A percentile compares a stretch with the other conserved stretches of the same genome.
These are phyloP conservation scores for Alethe diademata DNA, from an alignment of 2,113 vertebrate species.

Conservation along the genomic window DNA sequence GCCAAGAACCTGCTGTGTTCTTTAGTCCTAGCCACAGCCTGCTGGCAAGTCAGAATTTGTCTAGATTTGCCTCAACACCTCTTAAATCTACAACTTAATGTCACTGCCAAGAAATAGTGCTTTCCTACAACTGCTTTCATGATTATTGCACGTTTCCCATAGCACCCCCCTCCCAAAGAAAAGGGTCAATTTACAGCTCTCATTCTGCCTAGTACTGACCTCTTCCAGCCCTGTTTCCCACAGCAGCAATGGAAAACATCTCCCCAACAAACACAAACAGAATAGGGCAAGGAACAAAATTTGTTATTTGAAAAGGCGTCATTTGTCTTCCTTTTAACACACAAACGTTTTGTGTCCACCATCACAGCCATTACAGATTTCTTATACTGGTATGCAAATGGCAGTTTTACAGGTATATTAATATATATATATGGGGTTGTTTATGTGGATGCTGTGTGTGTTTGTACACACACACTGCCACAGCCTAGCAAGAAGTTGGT, in stretches of 20 bases:
- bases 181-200: not conserved
- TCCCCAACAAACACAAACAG: not conserved
- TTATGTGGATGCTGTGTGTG: not conserved
- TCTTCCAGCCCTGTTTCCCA: not conserved
- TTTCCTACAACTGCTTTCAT: not conserved
- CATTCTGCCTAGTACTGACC: not conserved
- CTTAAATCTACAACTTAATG: not conserved
- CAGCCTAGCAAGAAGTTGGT: not conserved
- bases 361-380: not conserved
- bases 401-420: not conserved
- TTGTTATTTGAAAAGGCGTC: not conserved
- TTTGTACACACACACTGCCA: not conserved
- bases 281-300: not conserved
- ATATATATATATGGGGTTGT: not conserved
- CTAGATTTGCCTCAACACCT: not conserved
- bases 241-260: not conserved
- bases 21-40: not conserved
- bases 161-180: not conserved
- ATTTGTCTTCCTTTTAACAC: not conserved
- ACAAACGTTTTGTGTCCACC: not conserved
- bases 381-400: not conserved
- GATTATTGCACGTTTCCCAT: conserved; percentile 16
- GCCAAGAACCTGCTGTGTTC: not conserved
- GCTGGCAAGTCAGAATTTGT: not conserved
- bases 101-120: not conserved